These are phyloP conservation scores for Paratrypauchen microcephalus DNA, from an alignment of 2,797 vertebrate species.

Conservation along the genomic window DNA sequence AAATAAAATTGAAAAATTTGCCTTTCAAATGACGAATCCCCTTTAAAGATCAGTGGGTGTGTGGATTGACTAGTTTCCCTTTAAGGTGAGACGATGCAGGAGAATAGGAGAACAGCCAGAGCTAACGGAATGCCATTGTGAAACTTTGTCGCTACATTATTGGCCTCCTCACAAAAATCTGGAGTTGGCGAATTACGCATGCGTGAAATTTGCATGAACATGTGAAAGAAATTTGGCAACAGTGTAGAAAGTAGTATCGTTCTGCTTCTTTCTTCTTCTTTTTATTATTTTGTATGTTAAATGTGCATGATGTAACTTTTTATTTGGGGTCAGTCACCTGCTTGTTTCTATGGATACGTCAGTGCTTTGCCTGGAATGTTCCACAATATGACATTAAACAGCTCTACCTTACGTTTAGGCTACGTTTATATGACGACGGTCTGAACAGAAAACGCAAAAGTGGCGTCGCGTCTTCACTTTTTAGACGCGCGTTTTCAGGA, in stretches of 20 bases:
- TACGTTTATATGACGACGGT: no score
- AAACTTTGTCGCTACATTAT: not conserved
- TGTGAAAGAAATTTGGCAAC: not conserved
- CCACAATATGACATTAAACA: no score
- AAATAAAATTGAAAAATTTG: slow-evolving; percentile 60
- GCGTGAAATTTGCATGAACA: not conserved
- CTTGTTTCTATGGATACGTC: no score
- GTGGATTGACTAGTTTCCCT: slow-evolving; percentile 21
- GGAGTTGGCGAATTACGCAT: not conserved
- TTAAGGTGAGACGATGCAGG: slow-evolving; percentile 24
- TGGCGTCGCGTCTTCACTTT: no score
- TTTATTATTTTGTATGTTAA: no score
- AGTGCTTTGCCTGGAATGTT: no score
- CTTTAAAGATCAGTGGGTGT: slow-evolving; percentile 28
- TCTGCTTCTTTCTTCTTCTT: no score
- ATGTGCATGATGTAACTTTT: no score
- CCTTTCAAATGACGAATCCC: slow-evolving; percentile 70
- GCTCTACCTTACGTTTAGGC: no score
- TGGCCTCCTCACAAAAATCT: not conserved
- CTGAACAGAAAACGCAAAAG: no score
- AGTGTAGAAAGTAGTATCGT: not conserved
- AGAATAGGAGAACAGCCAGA: not conserved
- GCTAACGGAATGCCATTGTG: not conserved
- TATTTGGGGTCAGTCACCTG: no score
- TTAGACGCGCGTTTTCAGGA: no score